Conservation (phyloP, 2,797 vertebrate species). For the Euthynnus affinis region DNA sequence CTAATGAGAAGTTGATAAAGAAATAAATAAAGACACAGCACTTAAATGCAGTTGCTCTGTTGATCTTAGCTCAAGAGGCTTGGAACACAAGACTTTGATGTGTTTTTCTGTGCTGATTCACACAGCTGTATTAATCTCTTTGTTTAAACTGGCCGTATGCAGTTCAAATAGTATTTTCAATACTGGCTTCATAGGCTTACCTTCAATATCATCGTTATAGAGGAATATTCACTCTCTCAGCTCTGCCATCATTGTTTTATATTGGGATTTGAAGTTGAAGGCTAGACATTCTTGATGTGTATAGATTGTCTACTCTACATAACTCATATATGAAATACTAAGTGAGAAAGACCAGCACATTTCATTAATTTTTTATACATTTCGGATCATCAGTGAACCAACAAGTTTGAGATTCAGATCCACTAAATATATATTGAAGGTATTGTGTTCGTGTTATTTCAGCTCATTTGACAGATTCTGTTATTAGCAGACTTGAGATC, state of each 20-base stretch:
- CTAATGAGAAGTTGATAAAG: constrained; percentile 46
- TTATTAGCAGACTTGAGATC: constrained; percentile 42
- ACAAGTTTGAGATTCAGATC: constrained; percentile 13
- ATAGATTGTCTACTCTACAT: background rate
- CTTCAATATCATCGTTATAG: background rate
- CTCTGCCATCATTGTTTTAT: constrained; percentile 4
- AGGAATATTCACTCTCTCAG: constrained; percentile 26
- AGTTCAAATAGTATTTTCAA: constrained; percentile 22
- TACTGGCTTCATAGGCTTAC: constrained; percentile 7
- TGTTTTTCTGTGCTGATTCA: constrained; percentile 8
- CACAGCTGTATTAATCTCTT: background rate
- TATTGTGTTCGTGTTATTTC: constrained; percentile 26
- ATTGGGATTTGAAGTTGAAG: constrained; percentile 1
- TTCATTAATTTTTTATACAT: constrained; percentile 10
- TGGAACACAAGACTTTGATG: constrained; percentile 4
- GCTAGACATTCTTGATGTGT: constrained; percentile 15
- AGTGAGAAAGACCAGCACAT: background rate
- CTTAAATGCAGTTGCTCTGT: constrained; percentile 22
- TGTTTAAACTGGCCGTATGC: background rate
- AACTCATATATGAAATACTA: background rate
- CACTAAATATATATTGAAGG: background rate
- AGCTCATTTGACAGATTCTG: constrained; percentile 48
- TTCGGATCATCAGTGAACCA: constrained; percentile 30
- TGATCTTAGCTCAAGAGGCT: constrained; percentile 29
- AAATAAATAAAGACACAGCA: constrained; percentile 25